phyloP scores from a whole-genome alignment of 2,888 invertebrate genomes.

The Sarcophaga subvicina region DNA sequence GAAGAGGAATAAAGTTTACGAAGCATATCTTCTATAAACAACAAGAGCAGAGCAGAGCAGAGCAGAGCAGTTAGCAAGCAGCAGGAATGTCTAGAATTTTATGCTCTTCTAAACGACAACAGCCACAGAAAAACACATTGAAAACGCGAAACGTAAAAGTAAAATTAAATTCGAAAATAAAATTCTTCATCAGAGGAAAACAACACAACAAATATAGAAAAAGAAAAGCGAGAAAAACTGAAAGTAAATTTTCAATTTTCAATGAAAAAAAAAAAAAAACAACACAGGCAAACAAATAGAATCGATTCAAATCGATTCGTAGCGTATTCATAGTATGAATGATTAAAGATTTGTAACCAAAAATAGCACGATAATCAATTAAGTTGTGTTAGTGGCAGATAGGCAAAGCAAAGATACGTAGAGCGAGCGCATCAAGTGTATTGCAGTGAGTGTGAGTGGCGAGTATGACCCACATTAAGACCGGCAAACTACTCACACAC shows the following conservation, averaged over 20 bases:
- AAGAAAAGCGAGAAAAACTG: background rate
- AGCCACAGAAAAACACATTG: no score
- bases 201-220: background rate
- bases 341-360: constrained; percentile 53
- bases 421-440: constrained; percentile 65
- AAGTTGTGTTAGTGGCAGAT: constrained; percentile 51
- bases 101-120: background rate
- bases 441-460: background rate
- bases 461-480: constrained; percentile 67
- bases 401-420: constrained; percentile 14
- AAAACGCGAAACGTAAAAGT: background rate
- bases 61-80: background rate
- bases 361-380: constrained; percentile 71
- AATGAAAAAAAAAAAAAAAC: constrained; percentile 11
- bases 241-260: background rate
- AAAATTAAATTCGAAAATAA: background rate
- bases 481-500: constrained; percentile 39
- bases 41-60: no score
- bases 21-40: background rate
- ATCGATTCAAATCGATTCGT: background rate
- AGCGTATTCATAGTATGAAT: background rate
- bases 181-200: background rate
- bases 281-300: constrained; percentile 15
- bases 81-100: background rate
- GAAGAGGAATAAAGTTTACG: background rate